A percentile compares a stretch with the other conserved stretches of the same genome.
phyloP scores from a whole-genome alignment of 2,113 vertebrate species.

The Pelecanoides urinatrix region DNA sequence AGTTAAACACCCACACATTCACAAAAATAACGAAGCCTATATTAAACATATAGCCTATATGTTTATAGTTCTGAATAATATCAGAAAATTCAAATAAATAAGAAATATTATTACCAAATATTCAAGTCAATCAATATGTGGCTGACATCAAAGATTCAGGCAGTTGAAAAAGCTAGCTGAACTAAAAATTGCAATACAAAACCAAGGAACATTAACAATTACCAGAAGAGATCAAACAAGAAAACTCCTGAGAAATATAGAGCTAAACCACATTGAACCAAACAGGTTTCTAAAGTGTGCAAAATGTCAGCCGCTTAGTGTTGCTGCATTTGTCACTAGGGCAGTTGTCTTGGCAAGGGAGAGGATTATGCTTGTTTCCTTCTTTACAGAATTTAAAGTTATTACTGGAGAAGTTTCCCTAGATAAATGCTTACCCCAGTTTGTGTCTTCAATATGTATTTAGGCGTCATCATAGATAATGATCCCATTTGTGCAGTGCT shows the following conservation, averaged over 20 bases:
- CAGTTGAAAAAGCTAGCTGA: conserved; percentile 1
- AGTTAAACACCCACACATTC: neutral
- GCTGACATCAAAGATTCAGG: neutral
- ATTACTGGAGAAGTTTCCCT: conserved; percentile 1
- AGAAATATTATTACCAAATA: neutral
- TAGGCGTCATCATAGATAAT: neutral
- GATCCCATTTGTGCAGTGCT: neutral
- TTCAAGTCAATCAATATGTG: neutral
- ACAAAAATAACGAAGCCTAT: conserved; percentile 3
- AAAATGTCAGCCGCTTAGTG: neutral
- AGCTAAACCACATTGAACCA: neutral
- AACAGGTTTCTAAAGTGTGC: neutral
- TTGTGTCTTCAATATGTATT: conserved; percentile 23
- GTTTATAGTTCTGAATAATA: conserved; percentile 7
- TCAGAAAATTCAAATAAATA: neutral
- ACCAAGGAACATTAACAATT: conserved; percentile 1
- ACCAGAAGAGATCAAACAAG: conserved; percentile 3
- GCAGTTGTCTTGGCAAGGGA: conserved; percentile 12
- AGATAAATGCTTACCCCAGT: conserved; percentile 25
- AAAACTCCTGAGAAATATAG: neutral
- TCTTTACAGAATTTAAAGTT: conserved; percentile 45
- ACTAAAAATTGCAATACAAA: neutral
- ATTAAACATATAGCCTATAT: neutral
- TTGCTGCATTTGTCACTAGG: conserved; percentile 4
- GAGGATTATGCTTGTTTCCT: conserved; percentile 36